Evolutionary conservation across 2,888 invertebrate species (phyloP), one percentile per base, ranked within the genome.

Genomic region (Agonopterix subpropinquella): DNA sequence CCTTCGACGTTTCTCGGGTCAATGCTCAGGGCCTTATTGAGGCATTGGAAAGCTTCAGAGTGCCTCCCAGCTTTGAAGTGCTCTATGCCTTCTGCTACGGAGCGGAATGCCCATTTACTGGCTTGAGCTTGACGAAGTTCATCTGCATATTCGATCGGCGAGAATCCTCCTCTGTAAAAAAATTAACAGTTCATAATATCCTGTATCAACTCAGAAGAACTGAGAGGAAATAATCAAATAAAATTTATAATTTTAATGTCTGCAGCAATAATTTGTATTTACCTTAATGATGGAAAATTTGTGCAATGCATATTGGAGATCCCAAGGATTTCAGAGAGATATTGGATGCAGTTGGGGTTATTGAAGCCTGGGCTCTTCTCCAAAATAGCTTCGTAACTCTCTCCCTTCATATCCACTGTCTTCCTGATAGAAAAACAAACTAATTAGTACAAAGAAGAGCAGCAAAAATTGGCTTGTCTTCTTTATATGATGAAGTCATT

Each of bases 31-130:
- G 98, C 98, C 80, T 96, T 96, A 80, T 97, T 97, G 43, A 97
- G 90, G 72, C 96, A 96, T 75, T 97, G 97, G 84, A 98, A 96
- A 39, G 98, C 98, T 89, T 98, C 98, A 0, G 96, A 94, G 78
- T 96, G 96, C 63, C 95, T 92, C 43, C 97, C 97, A 44, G 94
- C 93, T 84, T 98, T 98, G 86, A 98, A 98, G 85, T 96, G 95
- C 70, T 95, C 95, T 65, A 98, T 97, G 18, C 98, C 98, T 80
- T 97, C 96, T n/a, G 97, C 96, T 18, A 98, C 98, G 71, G 94
- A 94, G 52, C 95, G 92, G 81, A 96, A 96, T 1, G 97, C 97
- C 96, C 96, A 96, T 80, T 96, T 96, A 76, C 95, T 95, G 45
- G 97, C 96, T 85, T 98, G 98, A 10, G 93, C 92, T 81, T 96